phyloP scores from a whole-genome alignment of 2,113 vertebrate species.

The Falcunculus frontatus region DNA sequence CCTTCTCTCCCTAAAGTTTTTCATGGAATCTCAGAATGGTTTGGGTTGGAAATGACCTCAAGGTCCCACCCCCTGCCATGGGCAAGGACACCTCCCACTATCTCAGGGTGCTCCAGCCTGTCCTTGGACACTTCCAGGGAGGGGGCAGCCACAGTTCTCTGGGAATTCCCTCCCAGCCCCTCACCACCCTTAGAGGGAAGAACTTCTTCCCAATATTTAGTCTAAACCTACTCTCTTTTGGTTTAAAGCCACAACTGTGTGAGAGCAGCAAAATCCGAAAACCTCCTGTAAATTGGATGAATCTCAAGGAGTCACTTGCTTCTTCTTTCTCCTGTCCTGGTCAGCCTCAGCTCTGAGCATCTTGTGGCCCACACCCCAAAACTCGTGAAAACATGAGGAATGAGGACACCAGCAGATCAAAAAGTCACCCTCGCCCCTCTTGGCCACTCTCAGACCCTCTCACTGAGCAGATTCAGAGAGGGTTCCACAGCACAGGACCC shows the following conservation, averaged over 20 bases:
- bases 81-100: not conserved
- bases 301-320: not conserved
- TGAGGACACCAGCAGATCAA: not conserved
- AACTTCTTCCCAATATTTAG: not conserved
- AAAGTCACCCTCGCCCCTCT: not conserved
- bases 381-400: rapidly evolving
- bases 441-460: not conserved
- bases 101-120: rapidly evolving
- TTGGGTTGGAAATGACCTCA: not conserved
- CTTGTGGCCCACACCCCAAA: not conserved
- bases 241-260: rapidly evolving
- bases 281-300: not conserved
- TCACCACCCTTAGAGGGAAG: rapidly evolving
- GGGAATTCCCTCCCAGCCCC: not conserved
- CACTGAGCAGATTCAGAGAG: rapidly evolving
- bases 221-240: not conserved
- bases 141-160: not conserved
- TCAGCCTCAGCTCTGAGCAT: not conserved
- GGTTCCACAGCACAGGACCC: not conserved
- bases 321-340: not conserved
- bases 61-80: too few relatives aligned
- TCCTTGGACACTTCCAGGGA: not conserved
- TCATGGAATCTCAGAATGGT: not conserved
- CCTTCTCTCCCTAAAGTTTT: not conserved
- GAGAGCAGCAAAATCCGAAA: rapidly evolving